Conservation (phyloP, 2,888 invertebrate genomes). For the Helicoverpa assulta region DNA sequence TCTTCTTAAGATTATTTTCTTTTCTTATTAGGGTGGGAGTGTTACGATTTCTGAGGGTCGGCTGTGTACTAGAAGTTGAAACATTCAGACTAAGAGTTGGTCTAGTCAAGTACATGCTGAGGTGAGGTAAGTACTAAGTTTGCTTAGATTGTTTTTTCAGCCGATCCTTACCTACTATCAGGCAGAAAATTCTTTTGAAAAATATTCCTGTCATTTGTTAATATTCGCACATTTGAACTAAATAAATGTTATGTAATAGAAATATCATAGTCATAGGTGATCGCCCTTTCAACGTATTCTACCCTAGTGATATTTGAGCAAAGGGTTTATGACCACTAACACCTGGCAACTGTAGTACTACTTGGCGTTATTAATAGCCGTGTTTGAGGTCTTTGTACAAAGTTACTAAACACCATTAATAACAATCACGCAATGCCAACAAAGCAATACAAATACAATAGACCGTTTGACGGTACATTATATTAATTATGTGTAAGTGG, state of each 20-base stretch:
- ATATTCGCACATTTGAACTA: no score
- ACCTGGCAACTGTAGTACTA: not conserved
- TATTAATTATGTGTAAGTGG: constrained; percentile 47
- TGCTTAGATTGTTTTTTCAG: no score
- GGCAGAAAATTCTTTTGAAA: no score
- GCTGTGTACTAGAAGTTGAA: not conserved
- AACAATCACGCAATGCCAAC: constrained; percentile 32
- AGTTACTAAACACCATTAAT: constrained; percentile 33
- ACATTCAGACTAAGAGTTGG: not conserved
- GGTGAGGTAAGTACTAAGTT: no score
- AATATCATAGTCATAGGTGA: no score
- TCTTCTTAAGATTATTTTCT: constrained; percentile 3
- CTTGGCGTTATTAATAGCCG: not conserved
- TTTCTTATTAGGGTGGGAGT: not conserved
- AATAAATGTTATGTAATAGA: no score
- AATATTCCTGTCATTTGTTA: no score
- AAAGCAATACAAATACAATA: constrained; percentile 46
- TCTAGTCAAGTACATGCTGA: no score
- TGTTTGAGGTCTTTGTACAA: constrained; percentile 3
- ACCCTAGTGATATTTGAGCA: no score
- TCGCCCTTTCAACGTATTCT: no score
- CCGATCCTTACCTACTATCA: no score
- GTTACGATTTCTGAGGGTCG: not conserved
- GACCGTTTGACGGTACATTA: constrained; percentile 28
- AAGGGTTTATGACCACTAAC: not conserved